These are phyloP conservation scores for Liolophura sinensis DNA, from an alignment of 1,140 invertebrate genomes.

Conservation along the genomic window DNA sequence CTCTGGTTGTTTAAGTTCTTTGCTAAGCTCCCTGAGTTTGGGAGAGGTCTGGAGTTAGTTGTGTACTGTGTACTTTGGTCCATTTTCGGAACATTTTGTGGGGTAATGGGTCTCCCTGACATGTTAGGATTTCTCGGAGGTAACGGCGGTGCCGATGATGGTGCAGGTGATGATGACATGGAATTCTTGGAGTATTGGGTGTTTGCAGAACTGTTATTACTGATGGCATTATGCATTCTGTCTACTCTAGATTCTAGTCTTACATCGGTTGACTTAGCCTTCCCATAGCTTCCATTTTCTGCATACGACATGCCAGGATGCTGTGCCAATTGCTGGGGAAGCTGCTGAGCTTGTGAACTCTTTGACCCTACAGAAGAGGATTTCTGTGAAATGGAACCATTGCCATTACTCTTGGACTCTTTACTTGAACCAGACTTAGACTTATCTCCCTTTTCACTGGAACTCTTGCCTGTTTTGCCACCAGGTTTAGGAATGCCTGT, in stretches of 20 bases:
- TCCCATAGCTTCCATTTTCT: too few relatives aligned
- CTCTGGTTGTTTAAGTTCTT: background rate
- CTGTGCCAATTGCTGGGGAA: too few relatives aligned
- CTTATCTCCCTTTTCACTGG: background rate
- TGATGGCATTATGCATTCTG: background rate
- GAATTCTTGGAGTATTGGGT: background rate
- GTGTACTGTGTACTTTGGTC: background rate
- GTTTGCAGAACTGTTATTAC: background rate
- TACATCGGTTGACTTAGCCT: too few relatives aligned
- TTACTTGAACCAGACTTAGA: background rate
- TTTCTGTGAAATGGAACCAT: background rate
- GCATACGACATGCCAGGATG: too few relatives aligned
- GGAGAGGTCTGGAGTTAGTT: background rate
- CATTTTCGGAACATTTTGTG: background rate
- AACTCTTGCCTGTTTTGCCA: background rate
- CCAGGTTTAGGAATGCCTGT: constrained; percentile 41
- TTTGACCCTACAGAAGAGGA: too few relatives aligned
- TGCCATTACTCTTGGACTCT: background rate
- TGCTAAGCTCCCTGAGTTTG: background rate
- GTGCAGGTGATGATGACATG: constrained; percentile 3
- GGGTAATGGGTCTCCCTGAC: constrained; percentile 2
- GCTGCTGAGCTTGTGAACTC: too few relatives aligned
- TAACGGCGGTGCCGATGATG: constrained; percentile 1
- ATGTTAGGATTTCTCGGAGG: background rate
- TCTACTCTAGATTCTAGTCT: too few relatives aligned